Evolutionary conservation across 2,113 vertebrate species (phyloP).

Genomic region (Gopherus evgoodei): DNA sequence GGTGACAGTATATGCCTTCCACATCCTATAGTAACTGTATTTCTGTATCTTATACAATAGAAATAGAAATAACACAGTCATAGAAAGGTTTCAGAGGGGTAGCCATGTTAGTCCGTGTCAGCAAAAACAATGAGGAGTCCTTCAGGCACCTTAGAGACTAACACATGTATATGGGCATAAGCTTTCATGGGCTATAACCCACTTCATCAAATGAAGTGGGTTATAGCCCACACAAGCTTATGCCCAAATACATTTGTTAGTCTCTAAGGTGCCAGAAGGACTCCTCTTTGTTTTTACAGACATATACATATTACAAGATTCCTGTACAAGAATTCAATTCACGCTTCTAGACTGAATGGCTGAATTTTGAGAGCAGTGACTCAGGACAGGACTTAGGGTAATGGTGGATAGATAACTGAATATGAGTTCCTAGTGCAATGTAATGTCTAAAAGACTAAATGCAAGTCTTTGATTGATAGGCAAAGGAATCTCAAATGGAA

Average conservation of each 20-base stretch:
- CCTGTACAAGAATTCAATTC: neutral
- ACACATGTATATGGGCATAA: no score
- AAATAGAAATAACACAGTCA: neutral
- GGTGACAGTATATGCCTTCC: neutral
- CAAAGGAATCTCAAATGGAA: neutral
- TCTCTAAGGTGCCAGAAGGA: no score
- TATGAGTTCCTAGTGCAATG: neutral
- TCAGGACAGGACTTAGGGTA: neutral
- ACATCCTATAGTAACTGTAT: neutral
- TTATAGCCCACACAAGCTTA: no score
- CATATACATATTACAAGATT: rapidly evolving
- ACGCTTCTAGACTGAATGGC: neutral
- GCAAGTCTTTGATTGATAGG: neutral
- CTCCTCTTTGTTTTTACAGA: neutral
- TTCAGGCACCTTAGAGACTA: no score
- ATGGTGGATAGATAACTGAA: neutral
- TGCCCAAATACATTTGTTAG: no score
- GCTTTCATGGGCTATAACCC: no score
- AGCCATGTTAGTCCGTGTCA: no score
- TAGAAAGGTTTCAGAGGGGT: neutral
- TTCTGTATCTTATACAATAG: neutral
- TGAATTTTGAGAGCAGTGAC: neutral
- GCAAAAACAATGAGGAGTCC: no score
- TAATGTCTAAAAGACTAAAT: neutral
- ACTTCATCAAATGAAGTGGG: no score